Evolutionary conservation across 2,113 vertebrate genomes (phyloP).

Genomic region (Bagarius yarrelli): DNA sequence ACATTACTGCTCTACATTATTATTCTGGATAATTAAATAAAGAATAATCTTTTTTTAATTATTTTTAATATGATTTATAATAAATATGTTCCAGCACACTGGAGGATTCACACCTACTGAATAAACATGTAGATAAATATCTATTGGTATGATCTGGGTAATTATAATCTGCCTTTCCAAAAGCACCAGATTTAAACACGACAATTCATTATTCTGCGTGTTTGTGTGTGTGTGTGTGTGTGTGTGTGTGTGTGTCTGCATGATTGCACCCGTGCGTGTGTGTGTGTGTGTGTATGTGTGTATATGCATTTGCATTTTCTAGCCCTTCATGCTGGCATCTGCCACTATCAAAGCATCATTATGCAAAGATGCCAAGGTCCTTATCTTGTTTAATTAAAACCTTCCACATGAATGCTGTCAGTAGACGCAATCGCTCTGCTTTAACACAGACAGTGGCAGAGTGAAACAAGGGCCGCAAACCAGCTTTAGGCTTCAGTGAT

Average conservation of each 20-base stretch:
- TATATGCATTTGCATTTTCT: not conserved
- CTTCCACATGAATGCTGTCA: constrained; percentile 33
- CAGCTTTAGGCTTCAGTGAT: constrained; percentile 20
- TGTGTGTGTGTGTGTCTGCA: constrained; percentile 5
- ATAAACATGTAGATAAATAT: constrained; percentile 43
- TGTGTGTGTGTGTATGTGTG: not conserved
- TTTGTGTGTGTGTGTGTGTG: constrained; percentile 14
- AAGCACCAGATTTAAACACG: not conserved
- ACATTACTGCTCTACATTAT: too few species aligned
- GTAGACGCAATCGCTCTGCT: constrained; percentile 12
- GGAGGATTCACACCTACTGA: not conserved
- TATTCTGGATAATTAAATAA: too few species aligned
- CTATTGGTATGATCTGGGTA: constrained; percentile 38
- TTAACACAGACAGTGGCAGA: constrained; percentile 17
- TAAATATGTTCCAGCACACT: not conserved
- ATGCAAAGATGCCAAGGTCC: constrained; percentile 30
- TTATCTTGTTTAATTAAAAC: constrained; percentile 44
- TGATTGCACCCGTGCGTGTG: not conserved
- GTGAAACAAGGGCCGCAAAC: constrained; percentile 10
- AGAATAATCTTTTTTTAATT: too few species aligned
- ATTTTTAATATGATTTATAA: not conserved
- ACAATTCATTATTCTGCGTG: constrained; percentile 41
- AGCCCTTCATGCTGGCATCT: constrained; percentile 21
- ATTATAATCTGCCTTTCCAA: constrained; percentile 34
- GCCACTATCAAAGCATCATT: constrained; percentile 28